A percentile compares a stretch with the other conserved stretches of the same genome.
phyloP scores from a whole-genome alignment of 2,888 invertebrate genomes.

The Ethmia dodecea region DNA sequence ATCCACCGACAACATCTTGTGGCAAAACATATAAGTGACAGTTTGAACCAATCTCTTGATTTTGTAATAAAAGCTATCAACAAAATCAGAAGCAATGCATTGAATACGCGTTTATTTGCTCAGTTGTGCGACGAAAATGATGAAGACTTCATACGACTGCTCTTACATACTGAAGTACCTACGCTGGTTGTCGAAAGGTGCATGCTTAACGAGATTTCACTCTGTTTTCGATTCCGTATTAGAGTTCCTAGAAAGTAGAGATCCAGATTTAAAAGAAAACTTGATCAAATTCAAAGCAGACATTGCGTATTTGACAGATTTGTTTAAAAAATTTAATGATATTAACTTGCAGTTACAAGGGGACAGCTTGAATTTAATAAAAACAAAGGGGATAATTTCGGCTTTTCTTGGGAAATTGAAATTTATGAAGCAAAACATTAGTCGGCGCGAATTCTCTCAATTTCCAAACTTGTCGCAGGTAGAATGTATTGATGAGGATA shows the following conservation, averaged over 20 bases:
- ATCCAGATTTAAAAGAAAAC: conserved; percentile 6
- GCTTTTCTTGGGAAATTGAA: neutral
- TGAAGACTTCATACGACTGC: conserved; percentile 17
- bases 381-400: conserved; percentile 14
- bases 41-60: conserved; percentile 6
- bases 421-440: neutral
- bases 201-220: conserved; percentile 12
- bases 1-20: conserved; percentile 13
- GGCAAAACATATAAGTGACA: conserved; percentile 9
- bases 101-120: conserved; percentile 17
- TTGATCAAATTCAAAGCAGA: neutral
- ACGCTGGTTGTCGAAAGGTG: conserved; percentile 20
- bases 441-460: neutral
- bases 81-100: neutral
- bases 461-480: neutral
- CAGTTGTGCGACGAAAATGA: conserved; percentile 17
- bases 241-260: conserved; percentile 7
- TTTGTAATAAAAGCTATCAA: neutral
- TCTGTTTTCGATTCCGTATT: conserved; percentile 14
- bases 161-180: conserved; percentile 21
- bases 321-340: conserved; percentile 14
- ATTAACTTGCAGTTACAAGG: conserved; percentile 17
- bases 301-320: conserved; percentile 17
- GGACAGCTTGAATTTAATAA: conserved; percentile 19
- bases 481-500: neutral